Evolutionary conservation across 2,888 invertebrate species (phyloP), one percentile per base, ranked within the genome.

Genomic region (Nephrotoma flavescens): DNA sequence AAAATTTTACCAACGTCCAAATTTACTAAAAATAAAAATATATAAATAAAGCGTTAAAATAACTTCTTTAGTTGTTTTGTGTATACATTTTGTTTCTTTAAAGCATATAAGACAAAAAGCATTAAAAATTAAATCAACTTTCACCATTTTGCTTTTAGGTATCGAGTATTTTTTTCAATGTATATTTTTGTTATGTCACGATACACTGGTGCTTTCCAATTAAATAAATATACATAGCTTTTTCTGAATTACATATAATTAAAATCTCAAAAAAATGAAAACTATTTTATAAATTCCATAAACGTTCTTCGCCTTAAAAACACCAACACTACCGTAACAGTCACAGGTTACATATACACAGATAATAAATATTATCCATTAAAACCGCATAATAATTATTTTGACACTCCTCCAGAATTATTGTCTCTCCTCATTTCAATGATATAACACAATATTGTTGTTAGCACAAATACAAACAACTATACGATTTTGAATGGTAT

Each of bases 131-230:
- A 42, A 84, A 84, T 84, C 84, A 84, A 84, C 84, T 84, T 84
- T 84, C 84, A 84, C 84, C 84, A 84, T 84, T 84, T 84, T 84
- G 42, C 84, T 84, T 84, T 41, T 84, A 84, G 84, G 84, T 84
- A 42, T 84, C 84, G 84, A 42, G 84, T 84, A 42, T 84, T 42
- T 41, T 83, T 83, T 84, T 42, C 15, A 84, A 84, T 84, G 15
- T 84, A 84, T 84, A 42, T 42, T 42, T 84, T 6, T 84, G 42
- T 84, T 84, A 84, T 84, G 84, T 42, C 84, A 84, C 42, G 71
- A 71, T 71, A 84, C 42, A 42, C 42, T 84, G 42, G 42, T 84
- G 84, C 84, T 84, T 84, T 84, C 84, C 84, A 84, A 84, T 84
- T 84, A 42, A 71, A 84, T 42, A 84, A 84, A 42, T 15, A 84